Conservation (phyloP, 2,888 invertebrate genomes). For the Axea sp. region DNA sequence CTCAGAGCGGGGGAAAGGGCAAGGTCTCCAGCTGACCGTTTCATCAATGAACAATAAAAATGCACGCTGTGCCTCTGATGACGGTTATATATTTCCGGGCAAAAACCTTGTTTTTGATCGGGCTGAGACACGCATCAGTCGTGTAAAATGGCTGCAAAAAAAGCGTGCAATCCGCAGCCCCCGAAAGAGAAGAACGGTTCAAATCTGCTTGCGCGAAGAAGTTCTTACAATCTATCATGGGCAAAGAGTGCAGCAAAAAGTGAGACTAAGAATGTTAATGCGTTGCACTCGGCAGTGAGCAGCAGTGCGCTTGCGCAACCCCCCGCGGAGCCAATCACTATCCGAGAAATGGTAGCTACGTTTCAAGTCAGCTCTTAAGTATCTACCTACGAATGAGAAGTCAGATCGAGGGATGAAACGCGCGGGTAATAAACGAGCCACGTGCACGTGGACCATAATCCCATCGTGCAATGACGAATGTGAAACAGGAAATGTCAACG, state of each 20-base stretch:
- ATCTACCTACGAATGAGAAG: constrained; percentile 52
- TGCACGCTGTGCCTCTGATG: constrained; percentile 58
- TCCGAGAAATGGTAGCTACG: constrained; percentile 78
- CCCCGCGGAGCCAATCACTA: constrained; percentile 79
- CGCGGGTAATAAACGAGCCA: constrained; percentile 50
- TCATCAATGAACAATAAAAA: constrained; percentile 61
- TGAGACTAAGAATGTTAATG: constrained; percentile 77
- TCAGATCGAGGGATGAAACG: constrained; percentile 50
- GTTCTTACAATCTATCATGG: constrained; percentile 70
- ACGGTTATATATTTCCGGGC: constrained; percentile 51
- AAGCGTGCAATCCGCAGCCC: constrained; percentile 13
- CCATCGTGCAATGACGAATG: constrained; percentile 53
- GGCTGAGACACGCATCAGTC: constrained; percentile 55
- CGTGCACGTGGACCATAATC: constrained; percentile 33
- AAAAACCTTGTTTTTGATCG: constrained; percentile 59
- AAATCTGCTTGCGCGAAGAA: constrained; percentile 64
- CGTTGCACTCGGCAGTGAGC: constrained; percentile 69
- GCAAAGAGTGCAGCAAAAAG: constrained; percentile 66
- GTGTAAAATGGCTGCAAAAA: constrained; percentile 48
- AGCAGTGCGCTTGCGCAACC: constrained; percentile 75
- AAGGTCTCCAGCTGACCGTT: constrained; percentile 59
- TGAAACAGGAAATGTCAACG: constrained; percentile 55
- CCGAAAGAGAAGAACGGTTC: constrained; percentile 14
- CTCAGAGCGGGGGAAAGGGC: constrained; percentile 13
- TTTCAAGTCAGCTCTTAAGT: constrained; percentile 71